A percentile compares a stretch with the other conserved stretches of the same genome.
These are phyloP conservation scores for Synanceia verrucosa DNA, from an alignment of 2,797 vertebrate species.

Conservation along the genomic window DNA sequence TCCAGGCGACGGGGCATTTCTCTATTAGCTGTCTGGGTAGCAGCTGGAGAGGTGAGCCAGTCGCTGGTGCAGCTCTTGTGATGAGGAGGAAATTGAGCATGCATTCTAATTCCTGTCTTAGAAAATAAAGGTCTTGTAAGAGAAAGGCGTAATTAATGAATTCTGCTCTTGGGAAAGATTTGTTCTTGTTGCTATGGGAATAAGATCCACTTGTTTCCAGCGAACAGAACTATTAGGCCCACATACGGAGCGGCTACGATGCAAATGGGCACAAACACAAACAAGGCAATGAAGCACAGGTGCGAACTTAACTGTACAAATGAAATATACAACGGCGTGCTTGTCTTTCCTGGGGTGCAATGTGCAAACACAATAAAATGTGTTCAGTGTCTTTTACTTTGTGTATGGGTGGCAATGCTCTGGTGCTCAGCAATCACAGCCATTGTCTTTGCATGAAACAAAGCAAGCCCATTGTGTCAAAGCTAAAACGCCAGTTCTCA, in stretches of 20 bases:
- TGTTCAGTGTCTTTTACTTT: constrained; percentile 21
- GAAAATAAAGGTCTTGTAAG: constrained; percentile 80
- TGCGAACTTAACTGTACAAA: constrained; percentile 8
- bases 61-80: constrained; percentile 65
- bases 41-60: constrained; percentile 76
- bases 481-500: constrained; percentile 52
- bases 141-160: constrained; percentile 81
- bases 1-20: constrained; percentile 63
- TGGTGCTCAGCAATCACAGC: constrained; percentile 45
- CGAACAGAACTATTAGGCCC: constrained; percentile 56
- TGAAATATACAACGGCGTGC: not conserved
- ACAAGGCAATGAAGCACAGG: constrained; percentile 10
- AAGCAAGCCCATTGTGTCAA: constrained; percentile 69
- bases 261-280: constrained; percentile 34
- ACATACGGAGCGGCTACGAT: constrained; percentile 21
- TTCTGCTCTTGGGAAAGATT: constrained; percentile 76
- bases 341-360: constrained; percentile 13
- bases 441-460: constrained; percentile 71
- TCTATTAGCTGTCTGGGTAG: constrained; percentile 72
- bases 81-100: constrained; percentile 77
- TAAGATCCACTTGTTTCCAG: constrained; percentile 73
- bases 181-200: constrained; percentile 83
- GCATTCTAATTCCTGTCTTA: constrained; percentile 79
- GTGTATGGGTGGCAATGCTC: not conserved
- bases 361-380: constrained; percentile 18